Conservation (phyloP, 1,140 invertebrate genomes). For the Scaptodrosophila lebanonensis region DNA sequence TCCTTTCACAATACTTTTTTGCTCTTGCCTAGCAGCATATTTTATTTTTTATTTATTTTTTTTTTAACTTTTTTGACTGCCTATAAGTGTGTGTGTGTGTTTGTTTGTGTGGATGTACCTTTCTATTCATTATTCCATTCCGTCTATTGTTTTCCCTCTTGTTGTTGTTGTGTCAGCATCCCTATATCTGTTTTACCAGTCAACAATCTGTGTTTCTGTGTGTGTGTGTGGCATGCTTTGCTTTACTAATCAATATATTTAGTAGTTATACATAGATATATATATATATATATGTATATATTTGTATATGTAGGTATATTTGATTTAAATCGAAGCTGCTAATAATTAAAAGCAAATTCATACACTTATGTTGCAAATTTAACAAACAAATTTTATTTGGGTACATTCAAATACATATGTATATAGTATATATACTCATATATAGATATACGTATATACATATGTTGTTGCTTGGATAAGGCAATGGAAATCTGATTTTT, state of each 20-base stretch:
- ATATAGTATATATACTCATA: conserved; percentile 35
- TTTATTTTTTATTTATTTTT: background rate
- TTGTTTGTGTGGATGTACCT: conserved; percentile 5
- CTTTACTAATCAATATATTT: conserved; percentile 63
- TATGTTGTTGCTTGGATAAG: conserved; percentile 45
- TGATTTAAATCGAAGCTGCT: conserved; percentile 74
- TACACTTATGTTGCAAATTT: conserved; percentile 52
- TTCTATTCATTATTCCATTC: conserved; percentile 31
- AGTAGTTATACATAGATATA: conserved; percentile 36
- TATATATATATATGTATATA: conserved; percentile 16
- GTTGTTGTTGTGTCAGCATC: conserved; percentile 16
- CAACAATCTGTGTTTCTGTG: conserved; percentile 14
- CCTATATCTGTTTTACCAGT: background rate
- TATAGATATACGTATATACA: conserved; percentile 20
- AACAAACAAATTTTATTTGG: conserved; percentile 62
- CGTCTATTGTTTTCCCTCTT: conserved; percentile 1
- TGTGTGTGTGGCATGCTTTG: conserved; percentile 24
- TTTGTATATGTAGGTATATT: conserved; percentile 53
- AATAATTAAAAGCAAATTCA: conserved; percentile 67
- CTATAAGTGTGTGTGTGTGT: conserved; percentile 19
- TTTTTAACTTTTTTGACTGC: conserved; percentile 9
- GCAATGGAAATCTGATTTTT: conserved; percentile 50
- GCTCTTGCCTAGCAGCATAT: no score
- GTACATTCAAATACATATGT: conserved; percentile 12
- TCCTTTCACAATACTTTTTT: no score